phyloP scores from a whole-genome alignment of 2,113 vertebrate genomes.

The Micromys minutus region DNA sequence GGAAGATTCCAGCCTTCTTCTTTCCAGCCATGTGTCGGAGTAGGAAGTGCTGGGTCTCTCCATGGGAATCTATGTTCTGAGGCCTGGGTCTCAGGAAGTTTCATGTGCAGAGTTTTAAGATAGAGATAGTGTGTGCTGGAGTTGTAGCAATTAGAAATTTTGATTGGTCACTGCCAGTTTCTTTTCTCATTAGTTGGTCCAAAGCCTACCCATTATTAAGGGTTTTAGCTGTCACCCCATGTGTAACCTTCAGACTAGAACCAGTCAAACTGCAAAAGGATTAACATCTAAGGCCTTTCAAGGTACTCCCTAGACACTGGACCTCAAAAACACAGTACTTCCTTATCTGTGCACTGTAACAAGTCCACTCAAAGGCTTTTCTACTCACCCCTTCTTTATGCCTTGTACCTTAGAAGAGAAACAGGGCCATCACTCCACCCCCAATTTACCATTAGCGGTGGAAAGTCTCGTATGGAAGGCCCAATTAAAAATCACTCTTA shows the following conservation, averaged over 20 bases:
- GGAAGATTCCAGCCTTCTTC: neutral
- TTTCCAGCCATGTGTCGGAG: too few species aligned
- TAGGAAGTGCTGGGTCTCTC: neutral
- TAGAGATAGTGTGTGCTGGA: neutral
- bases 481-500: neutral
- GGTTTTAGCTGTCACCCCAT: neutral
- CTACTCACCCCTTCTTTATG: neutral
- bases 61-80: neutral
- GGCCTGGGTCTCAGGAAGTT: neutral
- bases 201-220: neutral
- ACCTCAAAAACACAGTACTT: neutral
- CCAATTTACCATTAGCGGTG: neutral
- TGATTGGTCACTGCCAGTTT: neutral
- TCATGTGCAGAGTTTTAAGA: neutral
- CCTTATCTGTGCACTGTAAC: neutral
- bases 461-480: neutral
- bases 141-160: neutral
- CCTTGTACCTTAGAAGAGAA: conserved; percentile 20
- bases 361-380: neutral
- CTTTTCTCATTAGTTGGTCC: neutral
- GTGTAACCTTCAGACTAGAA: neutral
- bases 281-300: neutral
- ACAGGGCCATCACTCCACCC: neutral
- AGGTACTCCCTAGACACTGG: neutral
- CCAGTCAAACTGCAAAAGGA: neutral